Evolutionary conservation across 2,888 invertebrate genomes (phyloP).

Genomic region (Ectropis crepuscularia): DNA sequence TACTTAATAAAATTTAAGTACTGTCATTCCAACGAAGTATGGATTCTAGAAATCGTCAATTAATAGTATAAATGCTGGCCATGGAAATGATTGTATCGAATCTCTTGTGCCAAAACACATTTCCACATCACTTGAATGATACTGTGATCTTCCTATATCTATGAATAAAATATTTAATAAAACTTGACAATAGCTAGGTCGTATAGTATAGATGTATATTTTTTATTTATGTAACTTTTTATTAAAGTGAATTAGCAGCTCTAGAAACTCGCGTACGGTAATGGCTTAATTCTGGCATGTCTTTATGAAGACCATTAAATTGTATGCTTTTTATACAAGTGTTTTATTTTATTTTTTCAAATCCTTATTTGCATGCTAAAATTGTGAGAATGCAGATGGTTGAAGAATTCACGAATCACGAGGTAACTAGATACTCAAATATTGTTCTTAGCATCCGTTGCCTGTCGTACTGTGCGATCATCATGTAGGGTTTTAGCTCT

Average conservation of each 20-base stretch:
- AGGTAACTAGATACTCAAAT: slow-evolving; percentile 52
- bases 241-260: slow-evolving; percentile 75
- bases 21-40: slow-evolving; percentile 66
- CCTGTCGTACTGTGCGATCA: not conserved
- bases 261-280: slow-evolving; percentile 66
- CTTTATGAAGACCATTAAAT: slow-evolving; percentile 80
- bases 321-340: slow-evolving; percentile 78
- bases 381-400: slow-evolving; percentile 72
- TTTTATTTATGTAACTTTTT: slow-evolving; percentile 78
- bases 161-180: slow-evolving; percentile 54
- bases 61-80: slow-evolving; percentile 27
- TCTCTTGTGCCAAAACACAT: slow-evolving; percentile 82
- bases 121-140: slow-evolving; percentile 59
- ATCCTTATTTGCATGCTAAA: slow-evolving; percentile 72
- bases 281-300: slow-evolving; percentile 81
- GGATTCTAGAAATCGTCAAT: slow-evolving; percentile 35
- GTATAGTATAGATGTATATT: slow-evolving; percentile 70
- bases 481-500: no score
- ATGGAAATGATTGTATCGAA: slow-evolving; percentile 56
- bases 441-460: slow-evolving; percentile 22
- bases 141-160: slow-evolving; percentile 71
- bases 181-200: slow-evolving; percentile 68
- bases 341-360: slow-evolving; percentile 67
- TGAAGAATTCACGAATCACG: slow-evolving; percentile 72
- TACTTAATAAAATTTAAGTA: slow-evolving; percentile 58